Evolutionary conservation across 1,140 invertebrate genomes (phyloP).

Genomic region (Eurytemora carolleeae): DNA sequence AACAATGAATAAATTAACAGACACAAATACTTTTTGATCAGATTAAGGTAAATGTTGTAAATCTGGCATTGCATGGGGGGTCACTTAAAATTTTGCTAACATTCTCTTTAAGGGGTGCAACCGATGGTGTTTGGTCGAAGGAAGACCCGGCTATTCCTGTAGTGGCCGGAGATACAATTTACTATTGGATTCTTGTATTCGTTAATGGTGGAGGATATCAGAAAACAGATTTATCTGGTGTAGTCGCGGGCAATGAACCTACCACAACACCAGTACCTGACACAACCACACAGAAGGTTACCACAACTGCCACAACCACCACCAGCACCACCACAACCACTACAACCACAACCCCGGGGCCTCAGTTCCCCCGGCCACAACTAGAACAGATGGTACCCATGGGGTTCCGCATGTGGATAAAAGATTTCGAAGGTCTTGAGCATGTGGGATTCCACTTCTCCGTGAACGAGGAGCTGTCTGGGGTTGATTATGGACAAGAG

Average conservation of each 20-base stretch:
- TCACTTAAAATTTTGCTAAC: no score
- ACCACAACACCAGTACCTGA: neutral
- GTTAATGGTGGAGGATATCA: neutral
- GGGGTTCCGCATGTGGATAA: neutral
- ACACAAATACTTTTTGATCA: no score
- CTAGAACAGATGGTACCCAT: neutral
- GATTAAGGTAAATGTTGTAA: no score
- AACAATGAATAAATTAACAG: no score
- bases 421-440: neutral
- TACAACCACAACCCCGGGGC: neutral
- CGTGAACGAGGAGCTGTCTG: neutral
- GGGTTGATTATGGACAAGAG: neutral
- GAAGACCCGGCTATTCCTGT: no score
- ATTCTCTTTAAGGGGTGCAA: no score
- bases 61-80: no score
- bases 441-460: neutral
- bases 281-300: neutral
- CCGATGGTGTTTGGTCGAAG: no score
- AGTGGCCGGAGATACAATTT: neutral
- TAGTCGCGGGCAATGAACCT: no score
- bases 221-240: neutral
- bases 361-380: neutral
- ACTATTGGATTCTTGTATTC: neutral
- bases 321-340: neutral
- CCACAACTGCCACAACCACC: neutral